Evolutionary conservation across 2,888 invertebrate species (phyloP).

Genomic region (Pollenia angustigena): DNA sequence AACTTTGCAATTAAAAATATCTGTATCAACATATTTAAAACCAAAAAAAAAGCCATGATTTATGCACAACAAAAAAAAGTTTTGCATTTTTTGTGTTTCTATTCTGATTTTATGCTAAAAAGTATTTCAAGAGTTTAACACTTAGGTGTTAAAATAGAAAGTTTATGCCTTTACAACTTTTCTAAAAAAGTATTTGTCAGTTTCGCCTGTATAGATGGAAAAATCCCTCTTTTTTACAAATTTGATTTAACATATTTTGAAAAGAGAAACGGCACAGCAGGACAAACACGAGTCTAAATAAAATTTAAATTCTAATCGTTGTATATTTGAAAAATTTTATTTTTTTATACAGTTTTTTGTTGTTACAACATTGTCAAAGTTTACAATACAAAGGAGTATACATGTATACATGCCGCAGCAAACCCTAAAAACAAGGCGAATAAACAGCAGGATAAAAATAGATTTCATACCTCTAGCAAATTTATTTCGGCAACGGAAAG

Average conservation of each 20-base stretch:
- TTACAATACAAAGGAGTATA: too few relatives aligned
- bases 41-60: background rate
- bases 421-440: background rate
- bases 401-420: too few relatives aligned
- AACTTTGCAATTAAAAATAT: background rate
- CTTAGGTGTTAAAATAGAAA: conserved; percentile 11
- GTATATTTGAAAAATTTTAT: background rate
- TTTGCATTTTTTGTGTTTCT: background rate
- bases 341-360: background rate
- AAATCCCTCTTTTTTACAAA: background rate
- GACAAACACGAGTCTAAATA: background rate
- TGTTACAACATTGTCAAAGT: background rate
- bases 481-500: too few relatives aligned
- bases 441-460: conserved; percentile 3
- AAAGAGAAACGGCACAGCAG: conserved; percentile 10
- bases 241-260: background rate
- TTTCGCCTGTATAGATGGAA: background rate
- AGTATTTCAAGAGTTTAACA: background rate
- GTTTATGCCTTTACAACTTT: background rate
- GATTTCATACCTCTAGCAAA: background rate
- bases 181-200: background rate
- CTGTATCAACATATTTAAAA: background rate
- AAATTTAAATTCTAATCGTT: conserved; percentile 1
- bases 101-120: background rate
- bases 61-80: background rate